A percentile compares a stretch with the other conserved stretches of the same genome.
These are phyloP conservation scores for Crax fasciolata DNA, from an alignment of 2,797 vertebrate genomes.

Conservation along the genomic window DNA sequence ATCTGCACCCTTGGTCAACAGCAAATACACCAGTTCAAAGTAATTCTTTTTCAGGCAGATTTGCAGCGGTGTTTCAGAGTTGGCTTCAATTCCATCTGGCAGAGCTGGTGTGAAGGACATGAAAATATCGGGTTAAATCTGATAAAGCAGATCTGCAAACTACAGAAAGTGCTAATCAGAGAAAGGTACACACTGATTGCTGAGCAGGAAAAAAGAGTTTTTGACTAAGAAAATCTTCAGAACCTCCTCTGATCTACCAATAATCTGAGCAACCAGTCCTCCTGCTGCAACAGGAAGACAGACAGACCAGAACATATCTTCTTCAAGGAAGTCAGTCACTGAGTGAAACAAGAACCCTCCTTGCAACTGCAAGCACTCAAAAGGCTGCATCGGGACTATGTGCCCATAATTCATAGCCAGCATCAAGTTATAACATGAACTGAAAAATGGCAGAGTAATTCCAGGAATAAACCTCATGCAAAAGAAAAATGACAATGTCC, in stretches of 20 bases:
- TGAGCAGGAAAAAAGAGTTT: not conserved
- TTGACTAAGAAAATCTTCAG: not conserved
- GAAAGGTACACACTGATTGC: not conserved
- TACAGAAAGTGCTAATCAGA: not conserved
- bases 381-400: not conserved
- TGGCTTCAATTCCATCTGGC: constrained; percentile 68
- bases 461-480: not conserved
- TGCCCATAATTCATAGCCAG: not conserved
- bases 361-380: not conserved
- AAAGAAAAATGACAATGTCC: not conserved
- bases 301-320: not conserved
- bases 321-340: not conserved
- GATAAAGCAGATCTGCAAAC: not conserved
- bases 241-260: not conserved
- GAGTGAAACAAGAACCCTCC: not conserved
- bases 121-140: constrained; percentile 16
- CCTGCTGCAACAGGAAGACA: not conserved
- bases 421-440: not conserved
- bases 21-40: constrained; percentile 78
- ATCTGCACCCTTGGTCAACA: constrained; percentile 81
- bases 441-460: not conserved
- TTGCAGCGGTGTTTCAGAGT: constrained; percentile 69
- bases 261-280: not conserved
- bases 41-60: constrained; percentile 76
- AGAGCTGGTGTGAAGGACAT: constrained; percentile 67